Evolutionary conservation across 2,797 vertebrate genomes (phyloP).

Genomic region (Neostethus bicornis): DNA sequence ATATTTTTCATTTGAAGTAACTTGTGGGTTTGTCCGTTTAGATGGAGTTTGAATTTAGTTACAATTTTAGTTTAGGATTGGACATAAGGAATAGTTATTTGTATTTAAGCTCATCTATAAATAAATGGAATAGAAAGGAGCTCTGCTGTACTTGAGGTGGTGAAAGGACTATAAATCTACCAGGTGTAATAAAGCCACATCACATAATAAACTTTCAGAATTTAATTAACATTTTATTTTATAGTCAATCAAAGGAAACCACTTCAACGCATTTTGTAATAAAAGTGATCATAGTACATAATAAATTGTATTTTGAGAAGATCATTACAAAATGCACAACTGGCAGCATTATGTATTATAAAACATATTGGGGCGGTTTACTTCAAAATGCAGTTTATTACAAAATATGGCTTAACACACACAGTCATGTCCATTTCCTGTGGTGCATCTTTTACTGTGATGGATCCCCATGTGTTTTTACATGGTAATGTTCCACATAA

Average conservation of each 20-base stretch:
- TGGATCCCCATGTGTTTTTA: conserved; percentile 27
- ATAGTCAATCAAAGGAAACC: no score
- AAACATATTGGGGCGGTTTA: no score
- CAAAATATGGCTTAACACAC: no score
- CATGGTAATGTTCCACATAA: conserved; percentile 14
- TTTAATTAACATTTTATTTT: no score
- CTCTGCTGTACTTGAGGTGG: conserved; percentile 6
- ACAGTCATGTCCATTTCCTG: conserved; percentile 28
- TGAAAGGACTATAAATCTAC: conserved; percentile 25
- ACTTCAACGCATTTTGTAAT: no score
- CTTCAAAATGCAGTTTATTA: no score
- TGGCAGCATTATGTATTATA: no score
- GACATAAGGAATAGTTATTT: not conserved
- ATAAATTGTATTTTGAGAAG: no score
- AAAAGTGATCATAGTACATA: no score
- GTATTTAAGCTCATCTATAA: not conserved
- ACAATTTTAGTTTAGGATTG: conserved; percentile 5
- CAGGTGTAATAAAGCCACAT: no score
- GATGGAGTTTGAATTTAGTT: conserved; percentile 4
- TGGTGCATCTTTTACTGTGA: conserved; percentile 23
- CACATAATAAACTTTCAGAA: no score
- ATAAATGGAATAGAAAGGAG: not conserved
- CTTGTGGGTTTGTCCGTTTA: not conserved
- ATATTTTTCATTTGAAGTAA: not conserved
- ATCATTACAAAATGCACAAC: no score